Conservation (phyloP, 1,140 invertebrate species). For the Ooceraea biroi region DNA sequence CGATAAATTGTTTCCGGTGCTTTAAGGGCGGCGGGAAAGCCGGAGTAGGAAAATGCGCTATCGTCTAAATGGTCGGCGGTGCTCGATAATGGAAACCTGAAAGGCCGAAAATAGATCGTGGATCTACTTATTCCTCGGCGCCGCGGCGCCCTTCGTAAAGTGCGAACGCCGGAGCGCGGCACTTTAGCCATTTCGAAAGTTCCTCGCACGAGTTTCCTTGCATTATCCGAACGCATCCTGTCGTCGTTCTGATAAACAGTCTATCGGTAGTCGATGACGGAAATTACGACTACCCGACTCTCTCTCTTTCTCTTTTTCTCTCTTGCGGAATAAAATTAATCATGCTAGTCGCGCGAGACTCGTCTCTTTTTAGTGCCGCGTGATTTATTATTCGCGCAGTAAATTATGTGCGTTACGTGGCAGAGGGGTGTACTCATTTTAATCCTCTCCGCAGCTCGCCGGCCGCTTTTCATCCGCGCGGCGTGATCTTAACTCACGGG, state of each 20-base stretch:
- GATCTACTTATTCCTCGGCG: conserved; percentile 48
- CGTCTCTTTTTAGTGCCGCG: neutral
- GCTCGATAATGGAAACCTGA: conserved; percentile 59
- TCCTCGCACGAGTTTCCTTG: neutral
- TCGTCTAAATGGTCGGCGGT: conserved; percentile 15
- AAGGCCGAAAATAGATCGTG: conserved; percentile 41
- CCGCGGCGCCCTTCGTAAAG: neutral
- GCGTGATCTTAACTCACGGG: too few relatives aligned
- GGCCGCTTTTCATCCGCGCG: too few relatives aligned
- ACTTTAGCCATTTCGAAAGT: conserved; percentile 10
- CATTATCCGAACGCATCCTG: neutral
- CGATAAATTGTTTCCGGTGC: conserved; percentile 3
- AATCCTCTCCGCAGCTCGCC: too few relatives aligned
- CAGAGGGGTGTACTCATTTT: too few relatives aligned
- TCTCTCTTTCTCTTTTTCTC: too few relatives aligned
- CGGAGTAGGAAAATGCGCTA: conserved; percentile 7
- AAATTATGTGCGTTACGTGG: too few relatives aligned
- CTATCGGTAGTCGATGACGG: neutral
- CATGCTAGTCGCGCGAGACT: neutral
- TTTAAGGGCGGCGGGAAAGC: conserved; percentile 26
- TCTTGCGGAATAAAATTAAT: neutral
- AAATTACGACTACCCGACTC: neutral
- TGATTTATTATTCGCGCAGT: too few relatives aligned
- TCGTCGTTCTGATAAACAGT: neutral
- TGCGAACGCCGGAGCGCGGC: neutral